phyloP scores from a whole-genome alignment of 2,113 vertebrate species.

The Agapornis roseicollis region DNA sequence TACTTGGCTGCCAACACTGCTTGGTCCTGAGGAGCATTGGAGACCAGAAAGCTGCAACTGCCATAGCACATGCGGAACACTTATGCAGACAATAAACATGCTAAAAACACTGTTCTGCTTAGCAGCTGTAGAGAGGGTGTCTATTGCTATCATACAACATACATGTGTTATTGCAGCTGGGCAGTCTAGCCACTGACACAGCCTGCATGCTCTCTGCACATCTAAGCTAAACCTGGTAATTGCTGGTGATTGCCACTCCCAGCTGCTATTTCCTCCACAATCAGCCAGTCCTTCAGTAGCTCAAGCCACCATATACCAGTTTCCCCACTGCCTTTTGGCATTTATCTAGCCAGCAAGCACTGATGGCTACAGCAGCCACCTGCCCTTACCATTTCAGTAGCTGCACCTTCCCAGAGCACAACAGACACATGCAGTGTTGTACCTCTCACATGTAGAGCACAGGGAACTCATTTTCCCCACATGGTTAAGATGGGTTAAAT shows the following conservation, averaged over 20 bases:
- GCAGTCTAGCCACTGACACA: background rate
- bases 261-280: background rate
- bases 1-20: background rate
- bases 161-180: accelerated
- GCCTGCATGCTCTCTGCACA: background rate
- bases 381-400: background rate
- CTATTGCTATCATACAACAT: accelerated
- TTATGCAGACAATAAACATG: background rate
- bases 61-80: background rate
- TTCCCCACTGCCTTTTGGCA: background rate
- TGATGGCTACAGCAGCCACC: background rate
- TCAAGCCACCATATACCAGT: background rate
- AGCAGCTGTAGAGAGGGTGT: background rate
- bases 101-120: accelerated
- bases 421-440: accelerated
- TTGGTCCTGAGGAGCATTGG: background rate
- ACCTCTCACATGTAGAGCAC: background rate
- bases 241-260: accelerated
- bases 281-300: background rate
- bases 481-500: background rate
- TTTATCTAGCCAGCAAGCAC: background rate
- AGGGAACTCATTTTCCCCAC: background rate
- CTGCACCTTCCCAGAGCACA: accelerated
- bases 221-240: background rate
- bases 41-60: background rate